Evolutionary conservation across 37 sponge, comb jelly and placozoan genomes (phyloP).

Genomic region (Agelas oroides): DNA sequence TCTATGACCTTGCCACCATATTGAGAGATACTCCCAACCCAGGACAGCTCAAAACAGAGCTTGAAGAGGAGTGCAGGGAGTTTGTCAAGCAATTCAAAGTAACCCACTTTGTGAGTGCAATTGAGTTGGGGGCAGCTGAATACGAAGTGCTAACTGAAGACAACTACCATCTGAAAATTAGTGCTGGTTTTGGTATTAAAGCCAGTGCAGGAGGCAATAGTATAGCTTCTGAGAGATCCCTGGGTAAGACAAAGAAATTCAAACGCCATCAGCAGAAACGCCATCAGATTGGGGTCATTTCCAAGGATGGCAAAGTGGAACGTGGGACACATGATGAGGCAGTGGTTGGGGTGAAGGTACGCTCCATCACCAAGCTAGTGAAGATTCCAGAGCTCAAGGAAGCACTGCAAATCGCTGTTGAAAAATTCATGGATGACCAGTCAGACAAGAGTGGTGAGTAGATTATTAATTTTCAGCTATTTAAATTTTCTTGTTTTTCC

Average conservation of each 20-base stretch:
- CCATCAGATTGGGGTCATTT: constrained; percentile 28
- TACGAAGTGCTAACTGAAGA: constrained; percentile 40
- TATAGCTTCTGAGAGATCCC: not conserved
- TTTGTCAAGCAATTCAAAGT: constrained; percentile 15
- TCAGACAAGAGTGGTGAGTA: too few relatives aligned
- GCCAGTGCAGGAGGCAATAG: constrained; percentile 7
- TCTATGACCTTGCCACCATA: too few relatives aligned
- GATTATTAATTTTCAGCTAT: too few relatives aligned
- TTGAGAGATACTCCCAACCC: too few relatives aligned
- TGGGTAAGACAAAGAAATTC: not conserved
- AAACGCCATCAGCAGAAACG: not conserved
- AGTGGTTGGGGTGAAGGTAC: constrained; percentile 35
- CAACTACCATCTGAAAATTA: not conserved
- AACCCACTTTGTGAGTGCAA: constrained; percentile 59
- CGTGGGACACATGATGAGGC: constrained; percentile 59
- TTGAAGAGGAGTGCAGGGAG: not conserved
- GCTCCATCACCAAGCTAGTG: too few relatives aligned
- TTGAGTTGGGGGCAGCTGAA: constrained; percentile 56
- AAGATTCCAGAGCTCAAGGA: too few relatives aligned
- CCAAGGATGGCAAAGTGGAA: constrained; percentile 6
- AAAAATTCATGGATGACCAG: too few relatives aligned
- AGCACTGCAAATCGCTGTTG: too few relatives aligned
- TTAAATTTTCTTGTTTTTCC: too few relatives aligned
- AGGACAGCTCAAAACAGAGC: not conserved
- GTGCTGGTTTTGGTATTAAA: not conserved